These are phyloP conservation scores for Ectemnius continuus DNA, from an alignment of 2,888 invertebrate genomes.

Conservation along the genomic window DNA sequence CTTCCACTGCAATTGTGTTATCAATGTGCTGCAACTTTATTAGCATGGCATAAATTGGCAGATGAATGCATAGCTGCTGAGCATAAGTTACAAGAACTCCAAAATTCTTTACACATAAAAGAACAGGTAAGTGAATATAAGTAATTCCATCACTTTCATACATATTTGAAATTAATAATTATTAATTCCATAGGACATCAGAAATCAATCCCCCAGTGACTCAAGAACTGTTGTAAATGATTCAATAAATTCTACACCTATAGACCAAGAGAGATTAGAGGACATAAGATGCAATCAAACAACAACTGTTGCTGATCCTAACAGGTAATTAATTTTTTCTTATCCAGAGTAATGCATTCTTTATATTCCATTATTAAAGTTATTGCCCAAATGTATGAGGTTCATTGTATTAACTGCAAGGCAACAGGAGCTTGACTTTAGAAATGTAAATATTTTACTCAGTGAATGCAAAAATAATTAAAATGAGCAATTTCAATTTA, in stretches of 20 bases:
- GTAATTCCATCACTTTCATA: not conserved
- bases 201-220: not conserved
- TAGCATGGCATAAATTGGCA: constrained; percentile 83
- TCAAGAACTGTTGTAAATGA: too few species aligned
- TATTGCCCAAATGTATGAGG: not conserved
- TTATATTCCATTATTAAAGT: constrained; percentile 25
- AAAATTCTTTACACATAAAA: constrained; percentile 57
- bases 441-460: constrained; percentile 30
- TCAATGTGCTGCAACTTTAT: constrained; percentile 82
- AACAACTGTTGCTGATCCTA: too few species aligned
- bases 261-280: too few species aligned
- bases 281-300: too few species aligned
- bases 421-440: constrained; percentile 46
- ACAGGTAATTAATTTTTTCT: too few species aligned
- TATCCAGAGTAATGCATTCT: not conserved
- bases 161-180: not conserved
- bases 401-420: constrained; percentile 14
- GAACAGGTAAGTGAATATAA: constrained; percentile 40
- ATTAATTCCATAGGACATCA: not conserved
- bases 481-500: constrained; percentile 43
- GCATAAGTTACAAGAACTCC: constrained; percentile 70
- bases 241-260: too few species aligned
- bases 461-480: constrained; percentile 39
- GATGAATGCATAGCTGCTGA: constrained; percentile 81
- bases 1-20: constrained; percentile 83